Conservation (phyloP, 2,113 vertebrate genomes). For the Tachysurus vachellii region DNA sequence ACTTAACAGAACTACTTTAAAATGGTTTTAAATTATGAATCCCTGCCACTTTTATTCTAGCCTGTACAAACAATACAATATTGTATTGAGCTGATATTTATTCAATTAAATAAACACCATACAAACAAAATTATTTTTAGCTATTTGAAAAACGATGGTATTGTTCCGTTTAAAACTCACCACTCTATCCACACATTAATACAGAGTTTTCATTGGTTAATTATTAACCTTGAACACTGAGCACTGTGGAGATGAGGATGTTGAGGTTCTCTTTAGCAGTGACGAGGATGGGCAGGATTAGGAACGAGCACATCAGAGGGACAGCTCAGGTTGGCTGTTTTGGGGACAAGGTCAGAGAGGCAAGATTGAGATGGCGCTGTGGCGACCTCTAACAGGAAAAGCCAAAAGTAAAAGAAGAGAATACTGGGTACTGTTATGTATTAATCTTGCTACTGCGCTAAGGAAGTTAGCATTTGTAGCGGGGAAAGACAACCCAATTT, state of each 20-base stretch:
- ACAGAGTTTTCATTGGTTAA: not conserved
- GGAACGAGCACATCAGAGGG: too few relatives aligned
- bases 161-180: not conserved
- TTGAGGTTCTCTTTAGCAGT: too few relatives aligned
- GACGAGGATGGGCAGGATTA: too few relatives aligned
- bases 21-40: not conserved
- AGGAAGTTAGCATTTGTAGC: not conserved
- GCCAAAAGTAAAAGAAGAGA: not conserved
- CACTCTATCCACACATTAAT: not conserved
- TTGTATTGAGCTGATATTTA: not conserved
- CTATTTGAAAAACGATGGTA: not conserved
- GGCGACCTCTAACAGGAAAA: too few relatives aligned
- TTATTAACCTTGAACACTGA: not conserved
- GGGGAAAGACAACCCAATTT: not conserved
- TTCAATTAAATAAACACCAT: not conserved
- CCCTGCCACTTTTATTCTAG: not conserved
- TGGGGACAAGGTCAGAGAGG: too few relatives aligned
- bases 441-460: not conserved
- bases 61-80: not conserved
- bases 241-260: too few relatives aligned
- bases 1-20: not conserved
- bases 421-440: not conserved
- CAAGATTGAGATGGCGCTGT: too few relatives aligned
- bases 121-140: not conserved
- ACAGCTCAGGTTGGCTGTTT: too few relatives aligned